Evolutionary conservation across 2,888 invertebrate species (phyloP), one percentile per base, ranked within the genome.

Genomic region (Nephrocerus scutellatus): DNA sequence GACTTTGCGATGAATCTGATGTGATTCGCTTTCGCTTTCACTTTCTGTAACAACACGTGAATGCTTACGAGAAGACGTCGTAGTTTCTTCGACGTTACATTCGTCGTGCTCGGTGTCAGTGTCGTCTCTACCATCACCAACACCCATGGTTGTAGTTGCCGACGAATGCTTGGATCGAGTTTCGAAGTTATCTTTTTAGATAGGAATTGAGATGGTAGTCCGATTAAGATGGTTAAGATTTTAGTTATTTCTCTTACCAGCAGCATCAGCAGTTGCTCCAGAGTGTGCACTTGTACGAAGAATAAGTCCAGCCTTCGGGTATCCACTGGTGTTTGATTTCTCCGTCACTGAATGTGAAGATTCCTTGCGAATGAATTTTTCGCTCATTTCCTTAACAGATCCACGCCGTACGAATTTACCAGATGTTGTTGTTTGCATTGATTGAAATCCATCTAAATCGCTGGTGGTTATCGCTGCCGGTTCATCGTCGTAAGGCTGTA

Each of bases 321-420:
- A 82, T 16, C 49, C 50, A 26, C 47, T 51, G 2, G 47, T 49
- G n/a, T n/a, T n/a, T n/a, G n/a, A n/a, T 37, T 59, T 60, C 44
- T 60, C 59, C 9, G 60, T 56, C 6, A 54, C 48, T 3, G 58
- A 58, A 5, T 63, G 57, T 2, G 58, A 50, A 4, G 68, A 62
- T 36, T 67, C 66, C 34, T 78, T 82, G 57, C 83, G 81, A 54
- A 82, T 80, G 59, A 80, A 84, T 63, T 83, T 84, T 59, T 84
- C 82, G n/a, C 82, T 82, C 47, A 84, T 73, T 39, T 82, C 83
- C 59, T 82, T 82, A 10, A 84, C 82, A 0, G 84, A 84, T 49
- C 79, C 82, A 52, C 80, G 75, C n/a, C 82, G 71, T 16, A 76
- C 74, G 6, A 76, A 54, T 36, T 51, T 51, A 6, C 43, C 51